Base-by-base conservation (phyloP, 2,888 invertebrate genomes). In the Laothoe populi region DNA sequence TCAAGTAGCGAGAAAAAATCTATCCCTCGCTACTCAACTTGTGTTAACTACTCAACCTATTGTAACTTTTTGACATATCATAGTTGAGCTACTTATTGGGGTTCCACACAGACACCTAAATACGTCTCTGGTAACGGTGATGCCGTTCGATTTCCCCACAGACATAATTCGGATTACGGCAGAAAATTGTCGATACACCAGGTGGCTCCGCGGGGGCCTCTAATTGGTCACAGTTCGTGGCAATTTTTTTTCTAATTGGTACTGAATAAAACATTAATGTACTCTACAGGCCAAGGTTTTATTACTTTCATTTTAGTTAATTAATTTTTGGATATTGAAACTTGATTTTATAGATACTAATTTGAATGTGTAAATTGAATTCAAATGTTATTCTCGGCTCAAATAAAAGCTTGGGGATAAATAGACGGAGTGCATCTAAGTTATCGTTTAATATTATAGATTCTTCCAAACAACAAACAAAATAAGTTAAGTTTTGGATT, bases 171-270 rank as follows among this genome's bases (percentile, higher is more conserved):
- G 76, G 78, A 77, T 75, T 75, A 75, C 78, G 77, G 78, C 73
- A 76, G 73, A 75, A 81, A 83, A 81, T 79, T 77, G 78, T 74
- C 81, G 79, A 82, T 83, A 80, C 82, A 75, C 75, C 80, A 77
- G 71, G 66, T 65, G 65, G 64, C 69, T 63, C 66, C 59, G 65
- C 63, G 63, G 62, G 60, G 44, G 60, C 64, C 71, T 31, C 76
- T 83, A 82, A 83, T 83, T 83, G 81, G 71, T 76, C 71, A 65
- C 72, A 57, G 58, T 61, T 49, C 38, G 48, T 40, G n/a, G 23
- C 42, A 58, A 40, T 58, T 44, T 58, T 23, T 24, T 40, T 24
- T 13, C 57, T 53, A 58, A 58, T 58, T 58, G 57, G 57, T 42
- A 24, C 24, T 58, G 40, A 58, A 58, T 58, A 24, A 40, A 58